Evolutionary conservation across 2,888 invertebrate species (phyloP), one percentile per base, ranked within the genome.

Genomic region (Phalangium opilio): DNA sequence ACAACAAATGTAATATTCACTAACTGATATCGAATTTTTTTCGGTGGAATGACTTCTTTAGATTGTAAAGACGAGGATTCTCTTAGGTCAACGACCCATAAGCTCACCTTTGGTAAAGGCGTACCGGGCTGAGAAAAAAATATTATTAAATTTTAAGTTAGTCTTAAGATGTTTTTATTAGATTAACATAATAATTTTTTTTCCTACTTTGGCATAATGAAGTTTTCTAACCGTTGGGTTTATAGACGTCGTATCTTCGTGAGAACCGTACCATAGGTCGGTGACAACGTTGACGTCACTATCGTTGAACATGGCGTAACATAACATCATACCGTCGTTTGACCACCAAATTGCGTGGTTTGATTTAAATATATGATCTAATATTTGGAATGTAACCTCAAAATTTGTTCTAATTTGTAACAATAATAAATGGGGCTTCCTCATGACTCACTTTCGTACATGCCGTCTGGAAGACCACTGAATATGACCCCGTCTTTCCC

Each of bases 281-380:
- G 15, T 38, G 17, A 38, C 18, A 2, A 17, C 38, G 15, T 38
- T 38, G 18, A 38, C 38, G 18, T 38, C 15, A 38, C 17, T 38
- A 14, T 38, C 38, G 18, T 38, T 18, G 18, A 38, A 38, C 15
- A 38, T 18, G 15, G 38, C 38, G 18, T 38, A 38, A 38, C 38
- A 38, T 15, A 38, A 2, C 18, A 17, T 38, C 38, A 17, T 38
- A 15, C 38, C 38, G 14, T 38, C 38, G 18, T 38, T 18, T 14
- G 38, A 38, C 38, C 38, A 38, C 38, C 38, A 38, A 18, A 38
- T n/a, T 10, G 38, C 38, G 8, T 38, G 38, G 14, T 38, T 38
- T 38, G n/a, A 17, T 38, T 38, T 18, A 17, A 38, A 38, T 3
- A 38, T 38, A 17, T 38, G 17, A 15, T 10, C 38, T 38, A 18